These are phyloP conservation scores for Dastarcus helophoroides DNA, from an alignment of 2,888 invertebrate species.

Conservation along the genomic window DNA sequence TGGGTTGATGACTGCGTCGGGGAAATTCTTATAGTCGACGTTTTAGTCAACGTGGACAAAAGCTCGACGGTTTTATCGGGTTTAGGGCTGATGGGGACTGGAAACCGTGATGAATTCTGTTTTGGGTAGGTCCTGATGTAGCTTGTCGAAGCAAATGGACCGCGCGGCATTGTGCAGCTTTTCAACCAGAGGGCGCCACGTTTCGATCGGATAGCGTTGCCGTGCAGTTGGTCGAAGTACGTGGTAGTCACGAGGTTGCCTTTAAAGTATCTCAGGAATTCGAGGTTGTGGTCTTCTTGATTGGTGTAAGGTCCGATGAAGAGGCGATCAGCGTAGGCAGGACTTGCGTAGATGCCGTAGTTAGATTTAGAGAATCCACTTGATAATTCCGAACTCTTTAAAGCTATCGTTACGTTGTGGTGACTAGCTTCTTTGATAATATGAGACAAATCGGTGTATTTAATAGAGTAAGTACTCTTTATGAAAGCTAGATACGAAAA, in stretches of 20 bases:
- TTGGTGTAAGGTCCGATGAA: constrained; percentile 34
- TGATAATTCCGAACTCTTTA: constrained; percentile 23
- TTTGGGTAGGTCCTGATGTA: no score
- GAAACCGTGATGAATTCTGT: no score
- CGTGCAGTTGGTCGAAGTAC: no score
- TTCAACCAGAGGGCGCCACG: no score
- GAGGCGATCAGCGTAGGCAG: constrained; percentile 24
- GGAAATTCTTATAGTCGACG: no score
- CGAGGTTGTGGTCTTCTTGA: constrained; percentile 25
- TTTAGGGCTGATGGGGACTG: no score
- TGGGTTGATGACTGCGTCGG: no score
- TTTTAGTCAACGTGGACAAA: no score
- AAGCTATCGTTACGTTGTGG: constrained; percentile 40
- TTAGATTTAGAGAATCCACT: constrained; percentile 19
- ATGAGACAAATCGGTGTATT: constrained; percentile 40
- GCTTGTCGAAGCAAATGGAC: no score
- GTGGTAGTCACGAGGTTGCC: constrained; percentile 7
- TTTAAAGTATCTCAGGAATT: constrained; percentile 26
- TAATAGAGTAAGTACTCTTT: constrained; percentile 42
- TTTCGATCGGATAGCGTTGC: no score
- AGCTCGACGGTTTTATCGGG: no score
- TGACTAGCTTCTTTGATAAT: constrained; percentile 40
- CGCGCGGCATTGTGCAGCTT: no score
- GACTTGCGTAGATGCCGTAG: constrained; percentile 30
- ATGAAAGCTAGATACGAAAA: constrained; percentile 43